Evolutionary conservation across 2,113 vertebrate genomes (phyloP), one percentile per base, ranked within the genome.

Genomic region (Peromyscus californicus): DNA sequence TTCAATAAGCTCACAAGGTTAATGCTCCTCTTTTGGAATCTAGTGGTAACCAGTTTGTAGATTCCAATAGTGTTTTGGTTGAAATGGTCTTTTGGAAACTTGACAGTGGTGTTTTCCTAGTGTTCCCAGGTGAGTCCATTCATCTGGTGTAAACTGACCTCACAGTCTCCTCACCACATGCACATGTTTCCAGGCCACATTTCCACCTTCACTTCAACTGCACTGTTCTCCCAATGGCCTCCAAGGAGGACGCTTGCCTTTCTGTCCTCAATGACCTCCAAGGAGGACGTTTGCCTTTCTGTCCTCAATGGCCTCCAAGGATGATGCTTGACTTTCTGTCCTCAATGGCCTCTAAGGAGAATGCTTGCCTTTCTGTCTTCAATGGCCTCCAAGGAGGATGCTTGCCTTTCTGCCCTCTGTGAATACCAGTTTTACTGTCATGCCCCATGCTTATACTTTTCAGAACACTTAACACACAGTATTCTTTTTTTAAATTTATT

Each of bases 111-210:
- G 5, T 7, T 85, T 78, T 87, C 51, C 85, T 36, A 42, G 59
- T 42, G 39, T 22, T 70, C 3, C 24, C 21, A 15, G 21, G 8
- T 26, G 11, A 72, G 57, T 24, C 7, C 15, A 6, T 19, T 4
- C 24, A n/a, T 13, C 36, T 16, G 3, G 7, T 3, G 39, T 42
- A 17, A 2, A 3, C 16, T 17, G 39, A 0, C 76, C 24, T 79
- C 74, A 11, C 3, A 29, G 48, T 15, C 4, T 11, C 42, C 5
- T 57, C 63, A 26, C 31, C 6, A 9, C 9, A 26, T 6, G 12
- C 9, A 26, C 9, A 0, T 4, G 0, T 48, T 22, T 63, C 80
- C 42, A 24, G 13, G 17, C 31, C 36, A 42, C 0, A 0, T 39
- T 16, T 83, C 48, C 1, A 5, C 3, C 5, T 26, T 70, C 12